These are phyloP conservation scores for Phymorhynchus buccinoides DNA, from an alignment of 1,140 invertebrate genomes.

Conservation along the genomic window DNA sequence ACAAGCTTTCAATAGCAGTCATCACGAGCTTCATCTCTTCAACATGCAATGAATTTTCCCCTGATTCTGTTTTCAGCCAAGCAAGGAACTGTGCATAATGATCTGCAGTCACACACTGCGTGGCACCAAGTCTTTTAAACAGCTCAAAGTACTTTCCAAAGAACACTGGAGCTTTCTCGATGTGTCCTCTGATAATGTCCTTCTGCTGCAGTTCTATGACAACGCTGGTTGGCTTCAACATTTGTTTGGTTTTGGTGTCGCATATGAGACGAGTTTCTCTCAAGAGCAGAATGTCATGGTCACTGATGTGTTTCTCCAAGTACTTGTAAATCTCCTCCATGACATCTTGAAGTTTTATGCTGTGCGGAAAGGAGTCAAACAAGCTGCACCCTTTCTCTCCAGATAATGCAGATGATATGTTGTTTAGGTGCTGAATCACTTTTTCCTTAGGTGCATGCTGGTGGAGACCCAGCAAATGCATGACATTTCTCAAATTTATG, in stretches of 20 bases:
- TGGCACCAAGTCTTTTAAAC: conserved; percentile 56
- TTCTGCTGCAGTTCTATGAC: conserved; percentile 49
- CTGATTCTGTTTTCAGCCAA: conserved; percentile 29
- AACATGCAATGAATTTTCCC: conserved; percentile 49
- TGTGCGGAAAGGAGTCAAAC: not conserved
- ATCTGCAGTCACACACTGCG: conserved; percentile 38
- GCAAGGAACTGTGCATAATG: conserved; percentile 52
- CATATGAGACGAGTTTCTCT: conserved; percentile 41
- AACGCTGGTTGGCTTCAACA: conserved; percentile 50
- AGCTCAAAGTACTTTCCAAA: conserved; percentile 52
- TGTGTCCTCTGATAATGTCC: conserved; percentile 53
- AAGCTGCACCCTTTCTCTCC: conserved; percentile 16
- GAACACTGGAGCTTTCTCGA: conserved; percentile 51
- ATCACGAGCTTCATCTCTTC: conserved; percentile 50
- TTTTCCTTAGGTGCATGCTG: conserved; percentile 22
- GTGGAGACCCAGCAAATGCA: conserved; percentile 28
- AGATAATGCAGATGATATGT: conserved; percentile 41
- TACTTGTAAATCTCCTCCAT: conserved; percentile 46
- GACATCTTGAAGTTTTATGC: conserved; percentile 20
- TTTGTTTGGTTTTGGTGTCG: conserved; percentile 33
- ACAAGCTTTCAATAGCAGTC: conserved; percentile 53
- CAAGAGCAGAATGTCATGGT: not conserved
- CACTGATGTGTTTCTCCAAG: not conserved
- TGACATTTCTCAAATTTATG: not conserved
- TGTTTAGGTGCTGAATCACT: conserved; percentile 43